Conservation (phyloP, 2,113 vertebrate genomes). For the Sorex araneus region DNA sequence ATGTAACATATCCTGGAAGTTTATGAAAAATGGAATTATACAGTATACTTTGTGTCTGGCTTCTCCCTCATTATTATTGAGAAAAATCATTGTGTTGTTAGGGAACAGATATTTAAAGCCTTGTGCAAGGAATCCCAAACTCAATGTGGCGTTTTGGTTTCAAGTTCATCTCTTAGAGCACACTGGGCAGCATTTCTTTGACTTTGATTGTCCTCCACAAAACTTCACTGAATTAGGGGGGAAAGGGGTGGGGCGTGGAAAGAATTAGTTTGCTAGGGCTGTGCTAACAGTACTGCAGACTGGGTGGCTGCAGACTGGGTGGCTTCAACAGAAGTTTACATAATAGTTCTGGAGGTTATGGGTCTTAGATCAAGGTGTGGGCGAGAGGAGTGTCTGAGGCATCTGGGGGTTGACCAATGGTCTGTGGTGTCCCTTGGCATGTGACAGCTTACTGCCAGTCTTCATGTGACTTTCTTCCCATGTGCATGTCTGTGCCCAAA, state of each 20-base stretch:
- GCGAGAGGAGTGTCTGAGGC: neutral
- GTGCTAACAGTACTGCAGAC: neutral
- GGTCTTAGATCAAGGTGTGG: neutral
- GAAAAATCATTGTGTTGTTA: slow-evolving; percentile 33
- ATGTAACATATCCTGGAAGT: slow-evolving; percentile 38
- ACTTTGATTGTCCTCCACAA: neutral
- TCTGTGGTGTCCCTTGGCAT: neutral
- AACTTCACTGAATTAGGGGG: neutral
- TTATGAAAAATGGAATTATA: neutral
- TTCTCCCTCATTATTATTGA: slow-evolving; percentile 35
- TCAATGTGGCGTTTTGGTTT: neutral
- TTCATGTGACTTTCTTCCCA: neutral
- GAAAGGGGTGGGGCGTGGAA: neutral
- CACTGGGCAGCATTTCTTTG: neutral
- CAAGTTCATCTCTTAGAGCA: slow-evolving; percentile 7
- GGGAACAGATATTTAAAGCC: slow-evolving; percentile 33
- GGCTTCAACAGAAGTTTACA: neutral
- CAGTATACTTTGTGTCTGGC: neutral
- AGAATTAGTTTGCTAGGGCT: neutral
- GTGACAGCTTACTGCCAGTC: neutral
- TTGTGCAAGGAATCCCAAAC: slow-evolving; percentile 2
- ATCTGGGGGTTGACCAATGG: neutral
- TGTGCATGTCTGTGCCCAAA: neutral
- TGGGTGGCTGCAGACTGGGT: neutral
- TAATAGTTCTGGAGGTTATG: neutral